Conservation (phyloP, 2,113 vertebrate genomes). For the Eupsittula cactorum region DNA sequence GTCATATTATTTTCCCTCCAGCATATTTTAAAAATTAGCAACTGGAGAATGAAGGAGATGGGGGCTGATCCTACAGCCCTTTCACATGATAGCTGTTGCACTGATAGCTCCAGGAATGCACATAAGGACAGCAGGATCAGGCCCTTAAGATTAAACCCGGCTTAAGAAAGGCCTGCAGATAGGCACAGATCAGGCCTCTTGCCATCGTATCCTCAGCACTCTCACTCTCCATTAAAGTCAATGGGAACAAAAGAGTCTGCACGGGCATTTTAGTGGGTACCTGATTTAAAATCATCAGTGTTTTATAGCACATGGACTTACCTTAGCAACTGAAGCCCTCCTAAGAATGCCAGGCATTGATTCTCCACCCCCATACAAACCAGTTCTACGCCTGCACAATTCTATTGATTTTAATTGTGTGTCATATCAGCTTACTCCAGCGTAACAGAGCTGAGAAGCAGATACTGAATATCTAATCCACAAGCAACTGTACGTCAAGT, state of each 20-base stretch:
- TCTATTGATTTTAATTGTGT: background rate
- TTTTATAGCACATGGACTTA: background rate
- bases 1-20: slow-evolving; percentile 20
- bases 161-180: background rate
- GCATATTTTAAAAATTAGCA: slow-evolving; percentile 23
- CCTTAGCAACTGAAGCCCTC: background rate
- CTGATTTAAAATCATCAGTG: background rate
- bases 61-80: background rate
- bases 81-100: background rate
- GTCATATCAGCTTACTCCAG: background rate
- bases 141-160: background rate
- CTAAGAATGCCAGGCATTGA: background rate
- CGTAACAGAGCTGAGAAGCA: background rate
- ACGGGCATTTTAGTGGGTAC: background rate
- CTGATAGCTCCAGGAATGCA: background rate
- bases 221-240: background rate
- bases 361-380: background rate
- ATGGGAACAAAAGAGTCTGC: background rate
- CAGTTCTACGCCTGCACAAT: background rate
- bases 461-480: background rate
- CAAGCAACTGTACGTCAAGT: background rate
- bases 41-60: background rate
- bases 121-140: background rate
- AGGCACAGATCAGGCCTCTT: background rate
- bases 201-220: background rate